Evolutionary conservation across 2,113 vertebrate species (phyloP).

Genomic region (Saccopteryx bilineata): DNA sequence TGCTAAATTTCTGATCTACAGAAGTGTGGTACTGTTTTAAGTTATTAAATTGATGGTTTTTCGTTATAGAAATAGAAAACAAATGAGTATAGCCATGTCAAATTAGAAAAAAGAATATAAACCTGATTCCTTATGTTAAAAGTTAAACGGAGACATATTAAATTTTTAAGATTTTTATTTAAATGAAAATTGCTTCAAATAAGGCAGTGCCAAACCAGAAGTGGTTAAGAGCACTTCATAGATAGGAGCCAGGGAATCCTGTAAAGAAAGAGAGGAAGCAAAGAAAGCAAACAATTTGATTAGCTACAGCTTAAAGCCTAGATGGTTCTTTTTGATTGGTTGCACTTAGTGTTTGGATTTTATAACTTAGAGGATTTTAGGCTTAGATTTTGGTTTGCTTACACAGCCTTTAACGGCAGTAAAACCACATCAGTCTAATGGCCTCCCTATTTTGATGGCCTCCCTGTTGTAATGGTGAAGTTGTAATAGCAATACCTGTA

Average conservation of each 20-base stretch:
- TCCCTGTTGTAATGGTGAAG: not conserved
- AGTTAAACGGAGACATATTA: not conserved
- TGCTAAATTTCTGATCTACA: not conserved
- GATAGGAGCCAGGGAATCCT: not conserved
- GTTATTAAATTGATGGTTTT: not conserved
- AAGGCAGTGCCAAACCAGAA: not conserved
- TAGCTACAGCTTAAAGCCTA: not conserved
- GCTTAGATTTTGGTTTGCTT: not conserved
- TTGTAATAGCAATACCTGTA: not conserved
- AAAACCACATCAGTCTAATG: not conserved
- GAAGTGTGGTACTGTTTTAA: not conserved
- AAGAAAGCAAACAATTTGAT: not conserved
- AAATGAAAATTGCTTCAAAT: not conserved
- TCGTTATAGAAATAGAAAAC: not conserved
- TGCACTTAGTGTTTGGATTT: not conserved
- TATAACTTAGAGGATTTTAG: not conserved
- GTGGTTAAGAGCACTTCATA: not conserved
- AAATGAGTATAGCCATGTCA: not conserved
- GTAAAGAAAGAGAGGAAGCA: not conserved
- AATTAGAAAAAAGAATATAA: not conserved
- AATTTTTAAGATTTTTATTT: not conserved
- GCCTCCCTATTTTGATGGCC: not conserved
- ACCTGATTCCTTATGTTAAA: not conserved
- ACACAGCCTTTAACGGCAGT: not conserved
- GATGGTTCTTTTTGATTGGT: not conserved